Conservation (phyloP, 2,113 vertebrate species). For the Ramphastos sulfuratus region DNA sequence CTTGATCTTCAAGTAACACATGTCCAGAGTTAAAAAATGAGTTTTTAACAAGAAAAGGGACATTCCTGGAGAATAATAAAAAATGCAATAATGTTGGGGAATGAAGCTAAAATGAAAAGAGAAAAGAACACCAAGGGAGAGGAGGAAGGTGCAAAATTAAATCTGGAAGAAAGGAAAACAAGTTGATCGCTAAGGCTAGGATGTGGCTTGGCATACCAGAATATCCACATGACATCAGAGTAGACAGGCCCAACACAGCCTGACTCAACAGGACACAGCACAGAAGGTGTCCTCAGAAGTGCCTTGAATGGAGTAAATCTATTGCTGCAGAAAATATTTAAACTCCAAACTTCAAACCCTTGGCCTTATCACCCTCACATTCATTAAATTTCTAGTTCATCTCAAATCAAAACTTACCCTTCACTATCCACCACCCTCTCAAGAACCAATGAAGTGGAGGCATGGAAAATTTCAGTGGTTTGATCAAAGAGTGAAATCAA, state of each 20-base stretch:
- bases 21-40: not conserved
- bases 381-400: not conserved
- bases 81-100: not conserved
- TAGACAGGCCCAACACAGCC: not conserved
- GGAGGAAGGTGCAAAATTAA: not conserved
- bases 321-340: not conserved
- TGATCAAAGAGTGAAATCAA: not conserved
- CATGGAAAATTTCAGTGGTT: not conserved
- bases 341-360: not conserved
- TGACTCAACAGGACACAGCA: not conserved
- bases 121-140: not conserved
- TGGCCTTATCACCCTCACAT: not conserved
- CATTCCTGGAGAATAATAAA: not conserved
- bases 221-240: not conserved
- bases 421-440: not conserved
- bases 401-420: not conserved
- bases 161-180: not conserved
- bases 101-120: not conserved
- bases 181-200: not conserved
- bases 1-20: not conserved
- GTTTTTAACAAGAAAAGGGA: not conserved
- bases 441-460: not conserved
- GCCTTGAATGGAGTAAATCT: not conserved
- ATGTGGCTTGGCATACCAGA: not conserved
- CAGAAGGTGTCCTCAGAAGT: not conserved